phyloP scores from a whole-genome alignment of 2,888 invertebrate species.

The Lutraria lutraria region DNA sequence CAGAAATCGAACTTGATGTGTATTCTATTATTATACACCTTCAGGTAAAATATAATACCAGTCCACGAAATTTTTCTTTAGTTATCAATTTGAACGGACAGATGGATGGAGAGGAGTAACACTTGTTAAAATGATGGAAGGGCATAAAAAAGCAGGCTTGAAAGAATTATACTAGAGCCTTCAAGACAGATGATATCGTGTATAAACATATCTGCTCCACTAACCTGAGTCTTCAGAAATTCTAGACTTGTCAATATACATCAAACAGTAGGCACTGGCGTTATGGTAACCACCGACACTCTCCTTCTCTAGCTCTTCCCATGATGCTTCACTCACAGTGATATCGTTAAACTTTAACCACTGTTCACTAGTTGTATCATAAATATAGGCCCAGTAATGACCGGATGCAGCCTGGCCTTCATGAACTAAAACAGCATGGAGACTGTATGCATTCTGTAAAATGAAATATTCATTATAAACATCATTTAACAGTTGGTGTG shows the following conservation, averaged over 20 bases:
- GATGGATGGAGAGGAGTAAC: no score
- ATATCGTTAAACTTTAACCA: slow-evolving; percentile 88
- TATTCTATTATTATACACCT: no score
- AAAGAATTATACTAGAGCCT: background rate
- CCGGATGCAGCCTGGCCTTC: slow-evolving; percentile 88
- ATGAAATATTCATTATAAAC: slow-evolving; percentile 38
- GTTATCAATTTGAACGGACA: no score
- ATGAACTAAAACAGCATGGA: slow-evolving; percentile 88
- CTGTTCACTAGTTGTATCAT: slow-evolving; percentile 80
- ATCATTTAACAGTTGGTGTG: no score
- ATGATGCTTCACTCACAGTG: slow-evolving; percentile 86
- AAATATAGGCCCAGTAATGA: slow-evolving; percentile 88
- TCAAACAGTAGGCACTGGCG: slow-evolving; percentile 87
- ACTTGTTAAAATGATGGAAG: no score
- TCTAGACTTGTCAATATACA: slow-evolving; percentile 86
- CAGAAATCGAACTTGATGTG: no score
- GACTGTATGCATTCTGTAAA: slow-evolving; percentile 85
- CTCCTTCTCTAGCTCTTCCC: slow-evolving; percentile 87
- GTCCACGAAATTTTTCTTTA: no score
- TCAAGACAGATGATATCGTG: background rate
- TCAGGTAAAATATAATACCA: no score
- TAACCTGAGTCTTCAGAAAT: slow-evolving; percentile 60
- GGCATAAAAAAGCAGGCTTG: no score
- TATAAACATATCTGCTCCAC: background rate
- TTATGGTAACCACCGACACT: slow-evolving; percentile 87